These are phyloP conservation scores for Odontamblyopus lacepedii DNA, from an alignment of 2,797 vertebrate genomes.

Conservation along the genomic window DNA sequence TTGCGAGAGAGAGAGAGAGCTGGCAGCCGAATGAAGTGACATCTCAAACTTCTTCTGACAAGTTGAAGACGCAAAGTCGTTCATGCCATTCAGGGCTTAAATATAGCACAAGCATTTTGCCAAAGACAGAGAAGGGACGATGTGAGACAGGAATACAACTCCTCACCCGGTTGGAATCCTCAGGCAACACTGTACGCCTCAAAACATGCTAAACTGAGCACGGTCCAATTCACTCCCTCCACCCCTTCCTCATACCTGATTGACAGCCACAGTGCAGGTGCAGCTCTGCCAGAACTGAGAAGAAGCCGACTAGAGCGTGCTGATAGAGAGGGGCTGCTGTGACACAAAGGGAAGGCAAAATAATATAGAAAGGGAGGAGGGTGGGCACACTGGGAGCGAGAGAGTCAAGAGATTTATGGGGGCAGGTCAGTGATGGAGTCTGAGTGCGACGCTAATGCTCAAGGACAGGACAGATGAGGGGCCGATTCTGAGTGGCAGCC, in stretches of 20 bases:
- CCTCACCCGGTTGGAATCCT: slow-evolving; percentile 53
- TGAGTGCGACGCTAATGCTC: slow-evolving; percentile 69
- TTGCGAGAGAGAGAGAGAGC: slow-evolving; percentile 16
- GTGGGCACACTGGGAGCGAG: slow-evolving; percentile 17
- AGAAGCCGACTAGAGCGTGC: slow-evolving; percentile 40
- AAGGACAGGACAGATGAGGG: slow-evolving; percentile 71
- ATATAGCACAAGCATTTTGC: slow-evolving; percentile 63
- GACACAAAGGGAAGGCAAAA: slow-evolving; percentile 31
- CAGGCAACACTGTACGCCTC: slow-evolving; percentile 47
- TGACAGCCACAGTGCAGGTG: slow-evolving; percentile 72
- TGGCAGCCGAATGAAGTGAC: slow-evolving; percentile 43
- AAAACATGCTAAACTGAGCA: slow-evolving; percentile 62
- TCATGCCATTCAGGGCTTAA: slow-evolving; percentile 48
- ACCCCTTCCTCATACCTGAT: slow-evolving; percentile 58
- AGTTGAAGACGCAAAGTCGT: slow-evolving; percentile 47
- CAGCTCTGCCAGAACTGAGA: slow-evolving; percentile 59
- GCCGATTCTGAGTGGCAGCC: slow-evolving; percentile 60
- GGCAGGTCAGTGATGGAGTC: slow-evolving; percentile 59
- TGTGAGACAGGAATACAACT: slow-evolving; percentile 48
- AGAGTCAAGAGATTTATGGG: slow-evolving; percentile 57
- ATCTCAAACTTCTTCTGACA: slow-evolving; percentile 62
- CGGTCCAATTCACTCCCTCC: slow-evolving; percentile 34
- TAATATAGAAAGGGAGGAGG: slow-evolving; percentile 3
- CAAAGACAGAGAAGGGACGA: slow-evolving; percentile 46
- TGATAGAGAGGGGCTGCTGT: slow-evolving; percentile 32